Evolutionary conservation across 2,888 invertebrate species (phyloP).

Genomic region (Rotaria macrura): DNA sequence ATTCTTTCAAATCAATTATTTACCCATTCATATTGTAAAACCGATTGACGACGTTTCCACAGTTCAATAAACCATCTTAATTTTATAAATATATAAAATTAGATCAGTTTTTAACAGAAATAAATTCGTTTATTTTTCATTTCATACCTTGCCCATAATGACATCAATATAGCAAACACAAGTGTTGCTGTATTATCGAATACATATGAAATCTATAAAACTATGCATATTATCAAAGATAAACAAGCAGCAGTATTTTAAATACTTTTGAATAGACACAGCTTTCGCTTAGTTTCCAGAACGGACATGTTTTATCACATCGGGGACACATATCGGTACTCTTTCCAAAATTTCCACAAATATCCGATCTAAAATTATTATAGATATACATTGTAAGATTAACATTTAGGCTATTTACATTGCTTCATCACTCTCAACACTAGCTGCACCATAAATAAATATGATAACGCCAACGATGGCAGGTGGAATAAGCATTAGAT

Average conservation of each 20-base stretch:
- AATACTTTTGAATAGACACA: slow-evolving; percentile 37
- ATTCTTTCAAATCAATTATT: slow-evolving; percentile 50
- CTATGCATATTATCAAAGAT: neutral
- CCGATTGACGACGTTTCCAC: slow-evolving; percentile 48
- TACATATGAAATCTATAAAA: slow-evolving; percentile 40
- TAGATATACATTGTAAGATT: neutral
- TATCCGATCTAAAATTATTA: slow-evolving; percentile 40
- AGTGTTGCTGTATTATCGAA: slow-evolving; percentile 48
- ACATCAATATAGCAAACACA: slow-evolving; percentile 50
- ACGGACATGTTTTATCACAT: slow-evolving; percentile 52
- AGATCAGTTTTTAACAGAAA: neutral
- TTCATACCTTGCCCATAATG: slow-evolving; percentile 49
- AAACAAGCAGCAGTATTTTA: neutral
- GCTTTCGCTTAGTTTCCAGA: slow-evolving; percentile 49
- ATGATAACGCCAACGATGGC: slow-evolving; percentile 44
- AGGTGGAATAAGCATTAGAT: slow-evolving; percentile 70
- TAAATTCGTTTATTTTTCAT: neutral
- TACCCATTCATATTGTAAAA: slow-evolving; percentile 47
- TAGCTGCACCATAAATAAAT: slow-evolving; percentile 45
- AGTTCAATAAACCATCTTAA: slow-evolving; percentile 47
- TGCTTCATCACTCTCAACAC: slow-evolving; percentile 39
- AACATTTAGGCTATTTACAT: slow-evolving; percentile 35
- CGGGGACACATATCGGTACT: slow-evolving; percentile 48
- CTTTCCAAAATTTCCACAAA: slow-evolving; percentile 40
- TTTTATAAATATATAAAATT: slow-evolving; percentile 20